phyloP scores from a whole-genome alignment of 2,797 vertebrate genomes.

The Microhierax caerulescens region DNA sequence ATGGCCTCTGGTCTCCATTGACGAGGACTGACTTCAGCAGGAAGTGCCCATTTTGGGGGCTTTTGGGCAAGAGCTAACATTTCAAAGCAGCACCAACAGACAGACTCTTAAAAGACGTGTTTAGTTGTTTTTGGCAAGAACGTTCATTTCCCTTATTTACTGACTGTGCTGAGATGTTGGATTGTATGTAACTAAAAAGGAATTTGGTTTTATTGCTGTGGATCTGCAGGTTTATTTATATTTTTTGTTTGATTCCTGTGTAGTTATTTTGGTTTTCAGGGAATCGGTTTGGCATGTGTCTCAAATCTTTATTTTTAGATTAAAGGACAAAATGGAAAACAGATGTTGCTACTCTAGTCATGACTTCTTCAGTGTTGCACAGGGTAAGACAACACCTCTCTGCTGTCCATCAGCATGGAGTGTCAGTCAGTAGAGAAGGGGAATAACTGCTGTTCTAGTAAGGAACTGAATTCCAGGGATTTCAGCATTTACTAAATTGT shows the following conservation, averaged over 20 bases:
- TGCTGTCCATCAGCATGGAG: not conserved
- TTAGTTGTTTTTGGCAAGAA: conserved; percentile 21
- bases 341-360: conserved; percentile 47
- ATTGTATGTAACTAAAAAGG: conserved; percentile 41
- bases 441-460: not conserved
- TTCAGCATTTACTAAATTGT: not conserved
- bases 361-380: not conserved
- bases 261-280: conserved; percentile 69
- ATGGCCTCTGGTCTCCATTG: not conserved
- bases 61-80: not conserved
- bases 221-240: conserved; percentile 69
- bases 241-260: conserved; percentile 35
- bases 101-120: not conserved
- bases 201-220: conserved; percentile 47
- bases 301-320: conserved; percentile 67
- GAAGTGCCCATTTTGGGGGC: not conserved
- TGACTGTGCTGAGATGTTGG: not conserved
- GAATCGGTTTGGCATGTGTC: conserved; percentile 41
- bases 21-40: not conserved
- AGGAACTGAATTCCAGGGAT: not conserved
- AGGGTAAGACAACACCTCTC: not conserved
- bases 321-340: conserved; percentile 60
- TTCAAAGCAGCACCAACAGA: not conserved
- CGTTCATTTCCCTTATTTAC: conserved; percentile 37
- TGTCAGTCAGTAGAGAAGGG: not conserved